Conservation (phyloP, 2,797 vertebrate species). For the Myotis planiceps region DNA sequence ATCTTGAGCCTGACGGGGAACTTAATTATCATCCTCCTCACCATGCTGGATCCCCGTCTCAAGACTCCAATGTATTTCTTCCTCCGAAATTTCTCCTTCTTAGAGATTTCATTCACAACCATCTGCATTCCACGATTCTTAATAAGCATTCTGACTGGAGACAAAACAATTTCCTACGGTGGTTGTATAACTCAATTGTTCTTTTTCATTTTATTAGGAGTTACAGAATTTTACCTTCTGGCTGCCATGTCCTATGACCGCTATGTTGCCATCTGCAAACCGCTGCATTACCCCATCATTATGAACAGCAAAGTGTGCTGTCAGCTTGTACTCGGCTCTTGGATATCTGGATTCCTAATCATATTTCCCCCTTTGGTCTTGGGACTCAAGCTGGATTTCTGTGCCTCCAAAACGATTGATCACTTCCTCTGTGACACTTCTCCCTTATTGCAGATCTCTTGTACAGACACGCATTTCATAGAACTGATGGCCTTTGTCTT, state of each 20-base stretch:
- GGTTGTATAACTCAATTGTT: not conserved
- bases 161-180: not conserved
- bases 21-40: not conserved
- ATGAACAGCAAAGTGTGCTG: constrained; percentile 45
- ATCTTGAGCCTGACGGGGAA: not conserved
- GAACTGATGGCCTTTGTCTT: not conserved
- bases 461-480: not conserved
- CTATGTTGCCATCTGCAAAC: constrained; percentile 1
- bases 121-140: not conserved
- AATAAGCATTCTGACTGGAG: not conserved
- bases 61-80: not conserved
- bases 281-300: not conserved
- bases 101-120: not conserved
- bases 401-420: not conserved
- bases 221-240: not conserved
- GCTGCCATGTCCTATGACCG: constrained; percentile 14
- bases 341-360: not conserved
- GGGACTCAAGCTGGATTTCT: constrained; percentile 49
- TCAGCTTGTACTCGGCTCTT: not conserved
- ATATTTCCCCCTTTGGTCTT: constrained; percentile 51
- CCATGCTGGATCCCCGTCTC: not conserved
- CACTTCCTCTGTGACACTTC: not conserved
- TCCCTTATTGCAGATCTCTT: not conserved
- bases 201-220: not conserved
- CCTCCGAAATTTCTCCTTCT: constrained; percentile 41